phyloP scores from a whole-genome alignment of 2,888 invertebrate genomes.

The Tipula confusa region DNA sequence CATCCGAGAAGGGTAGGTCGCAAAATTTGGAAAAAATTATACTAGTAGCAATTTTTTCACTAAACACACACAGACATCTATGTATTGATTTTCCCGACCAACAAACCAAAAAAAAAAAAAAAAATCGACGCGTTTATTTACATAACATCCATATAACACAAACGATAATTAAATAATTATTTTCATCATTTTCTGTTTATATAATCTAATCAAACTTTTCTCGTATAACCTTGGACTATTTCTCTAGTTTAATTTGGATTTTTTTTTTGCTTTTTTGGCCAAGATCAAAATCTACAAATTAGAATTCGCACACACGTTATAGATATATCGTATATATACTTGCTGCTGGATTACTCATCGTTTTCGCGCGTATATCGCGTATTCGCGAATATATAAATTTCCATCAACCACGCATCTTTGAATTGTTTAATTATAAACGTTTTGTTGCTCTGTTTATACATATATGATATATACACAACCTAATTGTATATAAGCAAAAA shows the following conservation, averaged over 20 bases:
- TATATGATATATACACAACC: not conserved
- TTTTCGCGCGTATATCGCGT: not conserved
- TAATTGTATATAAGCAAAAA: not conserved
- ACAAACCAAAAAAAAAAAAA: not conserved
- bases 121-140: not conserved
- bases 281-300: not conserved
- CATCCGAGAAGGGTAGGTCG: no score
- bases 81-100: not conserved
- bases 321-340: not conserved
- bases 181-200: not conserved
- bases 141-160: not conserved
- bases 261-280: not conserved
- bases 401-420: not conserved
- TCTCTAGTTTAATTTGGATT: not conserved
- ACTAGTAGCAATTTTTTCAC: no score
- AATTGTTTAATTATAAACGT: not conserved
- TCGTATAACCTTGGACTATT: slow-evolving; percentile 25
- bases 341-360: not conserved
- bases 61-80: not conserved
- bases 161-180: slow-evolving; percentile 16
- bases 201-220: slow-evolving; percentile 13
- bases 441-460: not conserved
- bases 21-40: no score
- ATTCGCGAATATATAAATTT: not conserved
- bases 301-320: not conserved